Base-by-base conservation (phyloP, 2,888 invertebrate genomes). In the Therioaphis trifolii region DNA sequence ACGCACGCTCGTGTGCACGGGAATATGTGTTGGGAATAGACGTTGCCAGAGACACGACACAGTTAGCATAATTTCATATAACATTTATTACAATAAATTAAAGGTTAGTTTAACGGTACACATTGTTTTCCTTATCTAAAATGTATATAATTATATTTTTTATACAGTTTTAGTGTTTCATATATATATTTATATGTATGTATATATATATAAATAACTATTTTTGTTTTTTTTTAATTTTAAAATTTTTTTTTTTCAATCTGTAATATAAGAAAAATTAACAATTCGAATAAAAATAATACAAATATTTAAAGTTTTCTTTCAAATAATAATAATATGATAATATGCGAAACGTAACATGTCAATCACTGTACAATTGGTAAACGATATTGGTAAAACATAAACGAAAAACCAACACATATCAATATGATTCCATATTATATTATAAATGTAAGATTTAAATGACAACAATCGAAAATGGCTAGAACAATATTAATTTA, bases 1-100 rank as follows among this genome's bases (percentile, higher is more conserved):
- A 35, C 15, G 18, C n/a, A 18, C 11, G 18, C 7, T n/a, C 52
- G n/a, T 18, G 21, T 18, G 18, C 24, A 40, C n/a, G n/a, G n/a
- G n/a, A n/a, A n/a, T n/a, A n/a, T n/a, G n/a, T n/a, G n/a, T n/a
- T 14, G 29, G 12, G 61, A 12, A 49, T 27, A 35, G 21, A 77
- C 29, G 49, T 40, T 78, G 66, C 66, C 35, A 66, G 49, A 66
- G 49, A 66, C 24, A 68, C 35, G 18, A 68, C 35, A 24, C 21
- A 21, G 66, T 52, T 66, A 11, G 35, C 49, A 78, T 78, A 66
- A 80, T 80, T 80, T 69, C 71, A 61, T 74, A 82, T 74, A 82
- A 82, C 82, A 82, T 82, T 82, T 82, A 82, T 82, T 82, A 63
- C 72, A 82, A 82, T 82, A 82, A 82, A 82, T 74, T 82, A 74